These are phyloP conservation scores for Limonius californicus DNA, from an alignment of 1,140 invertebrate species.

Conservation along the genomic window DNA sequence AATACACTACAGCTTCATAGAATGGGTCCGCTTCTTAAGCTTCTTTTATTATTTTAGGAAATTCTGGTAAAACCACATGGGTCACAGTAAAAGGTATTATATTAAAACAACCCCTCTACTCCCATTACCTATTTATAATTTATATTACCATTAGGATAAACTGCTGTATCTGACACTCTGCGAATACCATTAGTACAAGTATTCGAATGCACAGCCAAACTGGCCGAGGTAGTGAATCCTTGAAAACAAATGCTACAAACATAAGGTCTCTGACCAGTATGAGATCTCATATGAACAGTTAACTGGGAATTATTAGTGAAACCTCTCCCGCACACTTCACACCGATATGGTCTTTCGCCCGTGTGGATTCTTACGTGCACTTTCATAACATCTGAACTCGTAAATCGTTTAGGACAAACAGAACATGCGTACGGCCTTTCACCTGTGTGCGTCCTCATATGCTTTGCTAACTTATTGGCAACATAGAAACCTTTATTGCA, in stretches of 20 bases:
- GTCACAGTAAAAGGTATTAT: too few relatives aligned
- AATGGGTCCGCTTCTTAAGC: too few relatives aligned
- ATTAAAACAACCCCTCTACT: too few relatives aligned
- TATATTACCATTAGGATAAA: not conserved
- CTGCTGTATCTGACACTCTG: not conserved
- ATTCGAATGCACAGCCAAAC: not conserved
- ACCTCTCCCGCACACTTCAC: slow-evolving; percentile 1
- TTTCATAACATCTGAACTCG: slow-evolving; percentile 63
- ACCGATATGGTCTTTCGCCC: slow-evolving; percentile 4
- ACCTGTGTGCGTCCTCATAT: slow-evolving; percentile 59
- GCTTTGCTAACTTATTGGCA: slow-evolving; percentile 40
- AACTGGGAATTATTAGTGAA: slow-evolving; percentile 31
- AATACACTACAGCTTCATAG: too few relatives aligned
- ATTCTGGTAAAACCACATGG: too few relatives aligned
- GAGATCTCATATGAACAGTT: slow-evolving; percentile 42
- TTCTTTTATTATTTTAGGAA: too few relatives aligned
- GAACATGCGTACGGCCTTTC: slow-evolving; percentile 52
- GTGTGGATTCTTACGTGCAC: slow-evolving; percentile 60
- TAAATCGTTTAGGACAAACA: slow-evolving; percentile 60
- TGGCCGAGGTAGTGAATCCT: not conserved
- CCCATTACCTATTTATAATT: not conserved
- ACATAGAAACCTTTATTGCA: slow-evolving; percentile 37
- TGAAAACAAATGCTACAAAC: slow-evolving; percentile 48
- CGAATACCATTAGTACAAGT: not conserved
- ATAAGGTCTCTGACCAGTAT: slow-evolving; percentile 49